Evolutionary conservation across 37 sponge, comb jelly and placozoan genomes (phyloP), one percentile per base, ranked within the genome.

Genomic region (Eunapius fragilis): DNA sequence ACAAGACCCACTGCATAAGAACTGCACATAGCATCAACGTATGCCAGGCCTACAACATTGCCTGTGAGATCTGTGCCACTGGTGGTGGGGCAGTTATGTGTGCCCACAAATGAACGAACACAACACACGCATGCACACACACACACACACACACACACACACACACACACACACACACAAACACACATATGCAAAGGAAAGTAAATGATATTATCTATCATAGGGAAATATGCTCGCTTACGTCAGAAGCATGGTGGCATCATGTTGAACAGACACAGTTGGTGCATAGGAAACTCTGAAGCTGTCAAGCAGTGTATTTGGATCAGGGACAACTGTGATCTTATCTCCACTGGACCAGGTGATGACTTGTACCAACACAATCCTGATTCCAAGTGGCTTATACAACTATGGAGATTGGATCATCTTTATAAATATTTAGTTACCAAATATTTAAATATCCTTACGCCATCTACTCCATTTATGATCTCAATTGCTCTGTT

Each of bases 171-270:
- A 31, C 76, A 31, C 76, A 75, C 76, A 75, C 76, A 31, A 35
- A 75, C 76, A 75, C 76, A 75, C 76, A 75, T 34, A 30, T 6
- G 6, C 35, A 75, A 28, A 2, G 33, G 34, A 75, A 28, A 2
- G 33, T 34, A 32, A 19, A 25, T 45, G 79, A 24, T 68, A 4
- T 67, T 23, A 25, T 49, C 11, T 25, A 3, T 48, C 24, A 6
- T 27, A 6, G 6, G 6, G 6, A 11, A 17, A 19, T 19, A 17
- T 19, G 47, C 34, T 0, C 13, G 85, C 92, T 25, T 69, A 92
- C 92, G 92, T 92, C 37, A 92, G 67, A 13, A 92, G 77, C 85
- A 88, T 84, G 41, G 81, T 26, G 35, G 76, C 77, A 72, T 92
- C 92, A 70, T 88, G 85, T 11, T 50, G 50, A 35, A 25, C 37